Percentiles rank a stretch among this genome's conserved stretches.
These are phyloP conservation scores for Cyphomyrus plagiostoma DNA, from an alignment of 2,113 vertebrate genomes.

Conservation along the genomic window DNA sequence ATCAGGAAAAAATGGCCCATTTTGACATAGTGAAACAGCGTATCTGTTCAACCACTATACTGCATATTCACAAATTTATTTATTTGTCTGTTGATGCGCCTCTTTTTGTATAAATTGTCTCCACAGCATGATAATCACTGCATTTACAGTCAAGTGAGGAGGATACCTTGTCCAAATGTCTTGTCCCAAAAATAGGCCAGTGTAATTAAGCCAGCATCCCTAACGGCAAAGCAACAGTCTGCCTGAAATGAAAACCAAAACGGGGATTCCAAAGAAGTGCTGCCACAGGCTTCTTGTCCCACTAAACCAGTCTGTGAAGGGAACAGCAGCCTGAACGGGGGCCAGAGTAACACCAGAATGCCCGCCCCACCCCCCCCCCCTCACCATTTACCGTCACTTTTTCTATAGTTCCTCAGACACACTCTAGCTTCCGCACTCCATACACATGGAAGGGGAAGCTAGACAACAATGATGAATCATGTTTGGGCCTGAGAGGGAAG, in stretches of 20 bases:
- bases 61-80: background rate
- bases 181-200: background rate
- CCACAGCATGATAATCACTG: background rate
- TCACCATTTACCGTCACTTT: background rate
- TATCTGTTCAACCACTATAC: background rate
- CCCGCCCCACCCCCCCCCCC: background rate
- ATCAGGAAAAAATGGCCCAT: background rate
- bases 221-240: background rate
- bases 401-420: background rate
- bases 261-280: background rate
- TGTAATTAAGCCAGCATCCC: background rate
- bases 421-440: background rate
- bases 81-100: background rate
- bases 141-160: background rate
- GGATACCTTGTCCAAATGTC: background rate
- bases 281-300: background rate
- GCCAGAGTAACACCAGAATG: background rate
- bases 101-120: background rate
- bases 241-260: background rate
- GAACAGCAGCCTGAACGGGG: background rate
- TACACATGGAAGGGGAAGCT: background rate
- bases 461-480: background rate
- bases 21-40: background rate
- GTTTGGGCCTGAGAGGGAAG: background rate
- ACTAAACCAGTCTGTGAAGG: background rate